Evolutionary conservation across 2,888 invertebrate species (phyloP), one percentile per base, ranked within the genome.

Genomic region (Rotaria magnacalcarata): DNA sequence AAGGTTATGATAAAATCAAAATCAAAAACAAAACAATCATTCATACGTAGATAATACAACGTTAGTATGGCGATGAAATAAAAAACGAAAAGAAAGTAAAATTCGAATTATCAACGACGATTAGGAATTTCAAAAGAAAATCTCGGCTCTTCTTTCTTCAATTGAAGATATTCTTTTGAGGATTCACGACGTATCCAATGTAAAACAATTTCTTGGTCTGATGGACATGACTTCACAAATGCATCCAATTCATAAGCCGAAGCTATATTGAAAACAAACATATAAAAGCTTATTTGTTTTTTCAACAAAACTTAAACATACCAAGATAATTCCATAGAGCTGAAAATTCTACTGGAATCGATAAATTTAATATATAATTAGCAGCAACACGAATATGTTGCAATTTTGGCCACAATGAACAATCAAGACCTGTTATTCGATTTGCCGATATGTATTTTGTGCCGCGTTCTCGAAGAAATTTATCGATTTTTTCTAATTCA

Each of bases 201-300:
- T 85, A 92, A 89, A n/a, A 92, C 90, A 84, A 93, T 93, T 88
- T 93, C 92, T 89, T 92, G 92, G 88, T 93, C 92, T 6, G 91
- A 90, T 0, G 93, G 92, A 88, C 92, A 92, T 14, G 92, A 91
- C 87, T 91, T 90, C 75, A 90, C 89, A 89, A 93, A 93, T 16
- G 90, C 90, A 41, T 91, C 91, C 54, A 89, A 89, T 21, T 88
- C 88, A 89, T 93, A 93, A 14, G 92, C 92, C 19, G 89, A 1
- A n/a, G 6, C 80, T 80, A 80, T 5, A 27, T 34, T 1, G 21
- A 54, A 54, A 54, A 54, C 4, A 54, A 54, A 54, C 2, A 21
- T 0, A 21, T 54, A 54, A 21, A 19, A 21, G 19, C 7, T 54
- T 21, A 54, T 21, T 54, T 54, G 21, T 8, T 16, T 19, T 54